Evolutionary conservation across 2,888 invertebrate species (phyloP).

Genomic region (Campoplex nolae): DNA sequence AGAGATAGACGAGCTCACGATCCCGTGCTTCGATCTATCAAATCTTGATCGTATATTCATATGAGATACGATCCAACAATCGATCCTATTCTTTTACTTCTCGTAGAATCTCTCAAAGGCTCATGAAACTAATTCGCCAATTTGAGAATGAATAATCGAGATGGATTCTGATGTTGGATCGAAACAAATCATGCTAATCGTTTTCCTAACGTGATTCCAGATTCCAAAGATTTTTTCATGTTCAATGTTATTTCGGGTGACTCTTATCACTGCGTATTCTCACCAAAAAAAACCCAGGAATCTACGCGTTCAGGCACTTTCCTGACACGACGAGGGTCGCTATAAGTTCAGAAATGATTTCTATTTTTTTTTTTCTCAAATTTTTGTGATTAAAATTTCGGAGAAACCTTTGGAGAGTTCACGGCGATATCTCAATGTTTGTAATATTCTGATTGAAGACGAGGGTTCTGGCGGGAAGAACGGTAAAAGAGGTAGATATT

Average conservation of each 20-base stretch:
- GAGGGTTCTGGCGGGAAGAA: not conserved
- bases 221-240: not conserved
- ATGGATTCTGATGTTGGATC: too few species aligned
- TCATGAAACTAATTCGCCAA: not conserved
- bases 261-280: too few species aligned
- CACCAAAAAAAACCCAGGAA: too few species aligned
- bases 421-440: slow-evolving; percentile 9
- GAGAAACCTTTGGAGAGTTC: not conserved
- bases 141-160: not conserved
- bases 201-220: too few species aligned
- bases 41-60: slow-evolving; percentile 25
- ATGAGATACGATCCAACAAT: not conserved
- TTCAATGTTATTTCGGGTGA: not conserved
- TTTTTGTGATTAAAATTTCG: not conserved
- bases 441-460: slow-evolving; percentile 3
- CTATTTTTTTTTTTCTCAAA: not conserved
- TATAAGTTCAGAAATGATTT: not conserved
- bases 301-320: too few species aligned
- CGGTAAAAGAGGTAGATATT: slow-evolving; percentile 1
- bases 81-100: not conserved
- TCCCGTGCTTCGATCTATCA: slow-evolving; percentile 8
- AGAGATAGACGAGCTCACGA: slow-evolving; percentile 59
- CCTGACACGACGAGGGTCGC: too few species aligned
- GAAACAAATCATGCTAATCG: too few species aligned
- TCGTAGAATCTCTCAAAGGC: not conserved